A percentile compares a stretch with the other conserved stretches of the same genome.
phyloP scores from a whole-genome alignment of 2,797 vertebrate species.

The Bryconaethiops microstoma region DNA sequence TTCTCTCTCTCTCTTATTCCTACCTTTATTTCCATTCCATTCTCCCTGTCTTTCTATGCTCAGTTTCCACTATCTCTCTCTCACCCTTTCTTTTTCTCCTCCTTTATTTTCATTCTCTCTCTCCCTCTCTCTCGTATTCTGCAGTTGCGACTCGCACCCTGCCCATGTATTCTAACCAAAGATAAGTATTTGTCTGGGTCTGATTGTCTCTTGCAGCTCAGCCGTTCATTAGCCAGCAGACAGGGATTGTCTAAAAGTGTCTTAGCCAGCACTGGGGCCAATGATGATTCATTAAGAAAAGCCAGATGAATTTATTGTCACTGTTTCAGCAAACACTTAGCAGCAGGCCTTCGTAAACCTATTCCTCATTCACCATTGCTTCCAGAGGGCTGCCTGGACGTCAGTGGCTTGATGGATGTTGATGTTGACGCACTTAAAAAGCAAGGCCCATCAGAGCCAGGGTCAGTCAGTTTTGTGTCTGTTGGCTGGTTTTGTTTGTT shows the following conservation, averaged over 20 bases:
- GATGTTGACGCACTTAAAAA: background rate
- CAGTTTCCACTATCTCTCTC: background rate
- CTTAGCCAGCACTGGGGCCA: slow-evolving; percentile 15
- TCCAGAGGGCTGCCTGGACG: background rate
- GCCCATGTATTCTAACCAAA: background rate
- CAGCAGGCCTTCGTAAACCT: background rate
- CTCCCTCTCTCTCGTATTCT: background rate
- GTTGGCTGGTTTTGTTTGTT: slow-evolving; percentile 10
- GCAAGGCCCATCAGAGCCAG: background rate
- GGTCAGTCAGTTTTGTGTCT: background rate
- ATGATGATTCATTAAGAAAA: slow-evolving; percentile 45
- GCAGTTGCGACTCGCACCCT: background rate
- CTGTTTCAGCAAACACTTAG: slow-evolving; percentile 31
- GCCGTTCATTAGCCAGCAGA: slow-evolving; percentile 28
- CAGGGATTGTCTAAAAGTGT: slow-evolving; percentile 19
- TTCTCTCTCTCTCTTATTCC: slow-evolving; percentile 1
- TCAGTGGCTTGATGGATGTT: background rate
- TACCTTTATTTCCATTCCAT: background rate
- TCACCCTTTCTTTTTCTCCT: background rate
- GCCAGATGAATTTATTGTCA: slow-evolving; percentile 24
- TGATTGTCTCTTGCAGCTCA: background rate
- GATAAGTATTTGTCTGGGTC: background rate
- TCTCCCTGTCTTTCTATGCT: background rate
- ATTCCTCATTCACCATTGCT: background rate
- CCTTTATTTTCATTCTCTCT: background rate